Conservation (phyloP, 2,797 vertebrate genomes). For the Denticeps clupeoides region DNA sequence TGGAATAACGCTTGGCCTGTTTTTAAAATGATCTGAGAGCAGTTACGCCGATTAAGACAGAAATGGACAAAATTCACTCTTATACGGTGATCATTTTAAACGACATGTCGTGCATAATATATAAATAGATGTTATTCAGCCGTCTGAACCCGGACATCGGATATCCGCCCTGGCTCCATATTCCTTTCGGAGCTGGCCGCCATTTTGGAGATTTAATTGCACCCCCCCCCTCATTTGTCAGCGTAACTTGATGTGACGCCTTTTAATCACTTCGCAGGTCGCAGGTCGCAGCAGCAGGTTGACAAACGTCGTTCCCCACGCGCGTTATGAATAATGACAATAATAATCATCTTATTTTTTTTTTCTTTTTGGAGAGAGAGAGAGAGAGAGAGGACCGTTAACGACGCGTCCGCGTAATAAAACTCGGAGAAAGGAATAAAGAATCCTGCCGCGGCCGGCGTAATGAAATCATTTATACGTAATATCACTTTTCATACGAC, state of each 20-base stretch:
- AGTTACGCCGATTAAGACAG: too few relatives aligned
- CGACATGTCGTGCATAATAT: too few relatives aligned
- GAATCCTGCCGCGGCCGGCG: conserved; percentile 58
- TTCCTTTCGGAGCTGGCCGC: conserved; percentile 5
- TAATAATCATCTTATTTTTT: too few relatives aligned
- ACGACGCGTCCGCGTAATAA: conserved; percentile 55
- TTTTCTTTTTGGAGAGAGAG: too few relatives aligned
- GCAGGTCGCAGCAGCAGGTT: conserved; percentile 2
- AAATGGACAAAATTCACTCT: too few relatives aligned
- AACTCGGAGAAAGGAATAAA: conserved; percentile 65
- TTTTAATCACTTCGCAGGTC: conserved; percentile 27
- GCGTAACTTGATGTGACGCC: conserved; percentile 29
- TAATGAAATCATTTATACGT: conserved; percentile 71
- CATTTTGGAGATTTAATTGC: conserved; percentile 19
- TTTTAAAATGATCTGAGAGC: too few relatives aligned
- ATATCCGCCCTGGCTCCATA: conserved; percentile 8
- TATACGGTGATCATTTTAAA: too few relatives aligned
- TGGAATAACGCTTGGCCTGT: too few relatives aligned
- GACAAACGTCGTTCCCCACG: conserved; percentile 7
- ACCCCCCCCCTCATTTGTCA: conserved; percentile 24
- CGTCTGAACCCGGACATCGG: too few relatives aligned
- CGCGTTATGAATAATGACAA: too few relatives aligned
- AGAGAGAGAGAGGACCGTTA: conserved; percentile 44
- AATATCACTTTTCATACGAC: conserved; percentile 69
- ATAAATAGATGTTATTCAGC: too few relatives aligned